Percentiles rank a stretch among this genome's conserved stretches.
phyloP scores from a whole-genome alignment of 2,888 invertebrate species.

The Neocrepidodera transversa region DNA sequence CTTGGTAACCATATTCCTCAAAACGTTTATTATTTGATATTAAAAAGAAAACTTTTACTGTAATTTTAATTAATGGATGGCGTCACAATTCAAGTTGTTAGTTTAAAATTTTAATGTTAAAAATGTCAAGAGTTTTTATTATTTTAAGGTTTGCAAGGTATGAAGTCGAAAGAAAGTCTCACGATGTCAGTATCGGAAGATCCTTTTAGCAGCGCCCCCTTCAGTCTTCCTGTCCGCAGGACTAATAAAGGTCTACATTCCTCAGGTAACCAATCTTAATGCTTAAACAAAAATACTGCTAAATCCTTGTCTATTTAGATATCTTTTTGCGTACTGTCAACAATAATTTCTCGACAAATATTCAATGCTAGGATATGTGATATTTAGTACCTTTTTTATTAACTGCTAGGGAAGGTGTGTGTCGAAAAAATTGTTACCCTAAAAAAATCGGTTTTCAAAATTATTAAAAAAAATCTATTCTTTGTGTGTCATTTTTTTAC shows the following conservation, averaged over 20 bases:
- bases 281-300: slow-evolving; percentile 33
- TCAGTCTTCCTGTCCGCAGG: slow-evolving; percentile 68
- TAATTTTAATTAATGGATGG: too few species aligned
- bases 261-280: slow-evolving; percentile 60
- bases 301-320: slow-evolving; percentile 15
- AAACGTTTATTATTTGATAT: too few species aligned
- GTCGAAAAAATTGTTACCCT: slow-evolving; percentile 2
- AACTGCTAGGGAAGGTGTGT: slow-evolving; percentile 1
- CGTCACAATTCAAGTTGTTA: too few species aligned
- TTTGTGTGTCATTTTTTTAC: too few species aligned
- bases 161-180: slow-evolving; percentile 73
- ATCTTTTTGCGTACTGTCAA: slow-evolving; percentile 17
- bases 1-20: too few species aligned
- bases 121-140: too few species aligned
- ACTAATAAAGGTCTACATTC: slow-evolving; percentile 53
- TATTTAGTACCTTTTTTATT: slow-evolving; percentile 27
- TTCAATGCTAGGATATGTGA: slow-evolving; percentile 27
- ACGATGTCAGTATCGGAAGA: slow-evolving; percentile 75
- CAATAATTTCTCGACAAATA: slow-evolving; percentile 27
- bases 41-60: too few species aligned
- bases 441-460: background rate
- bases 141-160: slow-evolving; percentile 68
- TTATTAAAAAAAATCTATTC: too few species aligned
- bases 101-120: too few species aligned
- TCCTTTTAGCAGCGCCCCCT: slow-evolving; percentile 85